Conservation (phyloP, 2,113 vertebrate species). For the Sturnus vulgaris region DNA sequence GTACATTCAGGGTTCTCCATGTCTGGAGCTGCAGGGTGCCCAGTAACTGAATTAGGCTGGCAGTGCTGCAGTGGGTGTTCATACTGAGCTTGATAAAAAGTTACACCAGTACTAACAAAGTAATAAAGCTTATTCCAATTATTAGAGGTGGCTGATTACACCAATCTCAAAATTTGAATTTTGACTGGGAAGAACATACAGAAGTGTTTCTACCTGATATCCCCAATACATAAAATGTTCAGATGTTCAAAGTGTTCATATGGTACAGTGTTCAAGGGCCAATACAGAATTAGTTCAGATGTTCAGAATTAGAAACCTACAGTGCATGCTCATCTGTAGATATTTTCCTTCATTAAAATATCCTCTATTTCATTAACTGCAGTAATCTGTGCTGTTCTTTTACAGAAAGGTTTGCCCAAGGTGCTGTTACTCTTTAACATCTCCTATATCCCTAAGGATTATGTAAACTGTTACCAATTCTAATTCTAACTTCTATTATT, state of each 20-base stretch:
- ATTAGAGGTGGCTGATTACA: neutral
- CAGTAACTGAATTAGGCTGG: neutral
- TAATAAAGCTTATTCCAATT: neutral
- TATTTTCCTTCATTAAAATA: neutral
- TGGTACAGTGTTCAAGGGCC: neutral
- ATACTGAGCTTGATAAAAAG: neutral
- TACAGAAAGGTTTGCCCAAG: neutral
- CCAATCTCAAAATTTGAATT: neutral
- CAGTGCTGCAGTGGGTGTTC: neutral
- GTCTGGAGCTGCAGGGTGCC: neutral
- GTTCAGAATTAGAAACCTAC: neutral
- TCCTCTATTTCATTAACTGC: neutral
- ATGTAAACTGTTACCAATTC: neutral
- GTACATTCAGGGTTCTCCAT: neutral
- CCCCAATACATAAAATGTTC: neutral
- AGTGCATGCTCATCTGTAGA: neutral
- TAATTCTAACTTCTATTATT: neutral
- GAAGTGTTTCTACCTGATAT: neutral
- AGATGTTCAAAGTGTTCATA: neutral
- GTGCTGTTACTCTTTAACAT: neutral
- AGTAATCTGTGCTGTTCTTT: neutral
- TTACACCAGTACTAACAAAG: neutral
- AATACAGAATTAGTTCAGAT: neutral
- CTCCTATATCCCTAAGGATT: neutral
- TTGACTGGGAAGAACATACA: neutral